A percentile compares a stretch with the other conserved stretches of the same genome.
Conservation (phyloP, 2,113 vertebrate species). For the Amphilophus citrinellus region DNA sequence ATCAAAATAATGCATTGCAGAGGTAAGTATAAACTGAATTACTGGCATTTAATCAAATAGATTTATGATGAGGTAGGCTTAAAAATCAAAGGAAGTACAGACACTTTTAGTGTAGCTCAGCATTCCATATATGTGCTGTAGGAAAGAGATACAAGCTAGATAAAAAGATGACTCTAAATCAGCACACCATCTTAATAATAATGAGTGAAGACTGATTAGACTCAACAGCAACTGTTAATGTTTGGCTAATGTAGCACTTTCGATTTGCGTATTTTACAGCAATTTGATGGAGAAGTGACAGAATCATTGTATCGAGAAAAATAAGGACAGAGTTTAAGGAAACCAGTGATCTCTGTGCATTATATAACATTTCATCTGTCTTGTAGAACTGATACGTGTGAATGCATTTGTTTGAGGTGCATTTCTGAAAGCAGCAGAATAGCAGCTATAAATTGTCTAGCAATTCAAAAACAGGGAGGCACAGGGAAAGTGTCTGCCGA, state of each 20-base stretch:
- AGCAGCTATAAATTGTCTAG: conserved; percentile 14
- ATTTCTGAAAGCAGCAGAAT: conserved; percentile 10
- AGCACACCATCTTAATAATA: not conserved
- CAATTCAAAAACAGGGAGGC: conserved; percentile 19
- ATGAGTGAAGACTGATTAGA: not conserved
- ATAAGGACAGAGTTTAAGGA: not conserved
- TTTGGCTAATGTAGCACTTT: not conserved
- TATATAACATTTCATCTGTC: not conserved
- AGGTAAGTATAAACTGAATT: not conserved
- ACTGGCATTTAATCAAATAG: not conserved
- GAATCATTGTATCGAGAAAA: not conserved
- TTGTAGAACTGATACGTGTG: not conserved
- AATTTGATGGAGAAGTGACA: not conserved
- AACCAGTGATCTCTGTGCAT: not conserved
- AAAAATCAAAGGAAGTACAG: not conserved
- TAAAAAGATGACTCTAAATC: not conserved
- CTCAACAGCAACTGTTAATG: not conserved
- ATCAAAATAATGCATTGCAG: not conserved
- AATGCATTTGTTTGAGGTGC: conserved; percentile 15
- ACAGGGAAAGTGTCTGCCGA: not conserved
- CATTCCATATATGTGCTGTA: not conserved
- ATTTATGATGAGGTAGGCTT: not conserved
- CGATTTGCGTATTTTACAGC: not conserved
- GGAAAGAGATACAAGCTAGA: not conserved
- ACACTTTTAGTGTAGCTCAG: not conserved